Evolutionary conservation across 2,888 invertebrate genomes (phyloP), one percentile per base, ranked within the genome.

Genomic region (Ecliptopera silaceata): DNA sequence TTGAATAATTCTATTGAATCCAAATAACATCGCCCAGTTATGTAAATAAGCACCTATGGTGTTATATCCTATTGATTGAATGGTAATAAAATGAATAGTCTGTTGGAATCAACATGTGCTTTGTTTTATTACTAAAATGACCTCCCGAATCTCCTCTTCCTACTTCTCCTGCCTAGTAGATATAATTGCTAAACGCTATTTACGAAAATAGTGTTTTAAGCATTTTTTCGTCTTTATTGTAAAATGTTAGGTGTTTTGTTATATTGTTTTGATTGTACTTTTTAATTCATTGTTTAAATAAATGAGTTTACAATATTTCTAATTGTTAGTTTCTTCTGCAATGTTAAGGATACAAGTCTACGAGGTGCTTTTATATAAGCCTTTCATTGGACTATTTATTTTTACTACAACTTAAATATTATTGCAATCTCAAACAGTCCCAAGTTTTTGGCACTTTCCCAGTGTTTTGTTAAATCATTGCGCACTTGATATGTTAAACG

Each of bases 1-100:
- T 64, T 79, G 69, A 77, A 74, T 75, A 73, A 72, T 74, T 69
- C 66, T 74, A 67, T 72, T 74, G 55, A 71, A 71, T 75, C 63
- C 66, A 50, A 60, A 65, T 70, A 65, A 68, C 56, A 59, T 80
- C 70, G 72, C 63, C 76, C 72, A 68, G 75, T 78, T 72, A 69
- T 90, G 91, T 91, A 91, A 87, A 91, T 90, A 91, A 84, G 74
- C 86, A 88, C 88, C 85, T 65, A 75, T 75, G 85, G 86, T 88
- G 88, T 84, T 76, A 79, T 80, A 74, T 78, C 76, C 69, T 81
- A 82, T 80, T 82, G 80, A 85, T 86, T 86, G 81, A 85, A 84
- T 87, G 81, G 78, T 80, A 89, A 88, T 89, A 84, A 88, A 83
- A 85, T 78, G 81, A 85, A 86, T 89, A 88, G 88, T 86, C 82